Evolutionary conservation across 1,140 invertebrate species (phyloP).

Genomic region (Solen grandis): DNA sequence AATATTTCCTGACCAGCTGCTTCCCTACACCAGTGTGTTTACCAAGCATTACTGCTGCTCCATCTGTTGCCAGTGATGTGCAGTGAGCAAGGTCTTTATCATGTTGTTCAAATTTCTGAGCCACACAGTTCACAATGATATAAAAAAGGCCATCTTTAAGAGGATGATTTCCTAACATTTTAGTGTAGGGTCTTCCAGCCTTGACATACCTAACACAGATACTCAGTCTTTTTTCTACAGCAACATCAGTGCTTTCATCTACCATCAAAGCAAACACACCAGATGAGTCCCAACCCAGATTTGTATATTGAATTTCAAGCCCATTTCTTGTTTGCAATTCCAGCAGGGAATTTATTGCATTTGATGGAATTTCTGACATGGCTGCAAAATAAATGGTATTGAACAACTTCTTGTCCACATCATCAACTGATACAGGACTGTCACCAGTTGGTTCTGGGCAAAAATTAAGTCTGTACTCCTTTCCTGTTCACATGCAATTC

Average conservation of each 20-base stretch:
- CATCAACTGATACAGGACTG: neutral
- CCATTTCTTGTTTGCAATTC: slow-evolving; percentile 21
- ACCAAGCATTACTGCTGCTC: neutral
- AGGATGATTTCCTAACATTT: too few relatives aligned
- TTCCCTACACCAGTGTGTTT: neutral
- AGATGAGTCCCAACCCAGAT: slow-evolving; percentile 28
- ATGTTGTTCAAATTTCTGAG: neutral
- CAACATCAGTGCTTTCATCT: slow-evolving; percentile 24
- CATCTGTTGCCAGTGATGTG: slow-evolving; percentile 19
- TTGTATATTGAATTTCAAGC: slow-evolving; percentile 5
- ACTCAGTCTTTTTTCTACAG: slow-evolving; percentile 25
- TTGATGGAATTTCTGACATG: slow-evolving; percentile 10
- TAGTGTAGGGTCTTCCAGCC: neutral
- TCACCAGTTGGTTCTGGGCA: too few relatives aligned
- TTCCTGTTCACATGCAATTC: neutral
- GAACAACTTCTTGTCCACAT: neutral
- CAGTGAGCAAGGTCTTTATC: neutral
- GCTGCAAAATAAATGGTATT: slow-evolving; percentile 9
- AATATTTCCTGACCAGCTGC: neutral
- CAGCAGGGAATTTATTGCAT: neutral
- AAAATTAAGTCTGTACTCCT: too few relatives aligned
- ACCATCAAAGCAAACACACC: slow-evolving; percentile 6
- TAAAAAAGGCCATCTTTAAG: too few relatives aligned
- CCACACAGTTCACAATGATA: slow-evolving; percentile 20
- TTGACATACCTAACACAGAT: slow-evolving; percentile 37